phyloP scores from a whole-genome alignment of 2,888 invertebrate genomes.

The Drosophila monieri region DNA sequence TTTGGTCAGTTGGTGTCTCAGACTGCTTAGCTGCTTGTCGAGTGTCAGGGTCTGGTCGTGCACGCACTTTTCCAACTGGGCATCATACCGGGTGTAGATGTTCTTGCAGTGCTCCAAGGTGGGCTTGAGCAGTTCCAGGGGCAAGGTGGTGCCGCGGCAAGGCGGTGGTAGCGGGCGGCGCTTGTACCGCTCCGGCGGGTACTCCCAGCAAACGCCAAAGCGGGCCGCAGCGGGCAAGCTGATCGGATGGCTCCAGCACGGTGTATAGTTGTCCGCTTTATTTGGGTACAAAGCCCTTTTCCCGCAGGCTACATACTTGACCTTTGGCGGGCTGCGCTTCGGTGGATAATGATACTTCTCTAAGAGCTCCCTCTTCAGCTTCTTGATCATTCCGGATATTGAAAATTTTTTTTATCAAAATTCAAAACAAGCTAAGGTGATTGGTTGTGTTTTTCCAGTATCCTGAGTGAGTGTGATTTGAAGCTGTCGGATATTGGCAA shows the following conservation, averaged over 20 bases:
- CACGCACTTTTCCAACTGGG: slow-evolving; percentile 63
- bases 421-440: slow-evolving; percentile 2
- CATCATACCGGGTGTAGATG: slow-evolving; percentile 71
- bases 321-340: slow-evolving; percentile 10
- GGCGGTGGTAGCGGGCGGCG: slow-evolving; percentile 59
- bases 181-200: slow-evolving; percentile 58
- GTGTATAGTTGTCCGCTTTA: slow-evolving; percentile 5
- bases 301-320: slow-evolving; percentile 47
- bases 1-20: slow-evolving; percentile 33
- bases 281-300: slow-evolving; percentile 17
- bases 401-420: neutral
- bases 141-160: slow-evolving; percentile 55
- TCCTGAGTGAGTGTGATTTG: slow-evolving; percentile 82
- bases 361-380: slow-evolving; percentile 46
- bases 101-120: slow-evolving; percentile 57
- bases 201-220: slow-evolving; percentile 69
- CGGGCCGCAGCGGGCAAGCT: slow-evolving; percentile 5
- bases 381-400: slow-evolving; percentile 34
- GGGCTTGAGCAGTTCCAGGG: slow-evolving; percentile 40
- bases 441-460: slow-evolving; percentile 59
- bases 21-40: slow-evolving; percentile 44
- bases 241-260: slow-evolving; percentile 59
- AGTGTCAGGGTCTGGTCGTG: slow-evolving; percentile 68
- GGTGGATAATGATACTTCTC: slow-evolving; percentile 62
- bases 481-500: slow-evolving; percentile 83